Evolutionary conservation across 1,140 invertebrate genomes (phyloP), one percentile per base, ranked within the genome.

Genomic region (Diuraphis noxia): DNA sequence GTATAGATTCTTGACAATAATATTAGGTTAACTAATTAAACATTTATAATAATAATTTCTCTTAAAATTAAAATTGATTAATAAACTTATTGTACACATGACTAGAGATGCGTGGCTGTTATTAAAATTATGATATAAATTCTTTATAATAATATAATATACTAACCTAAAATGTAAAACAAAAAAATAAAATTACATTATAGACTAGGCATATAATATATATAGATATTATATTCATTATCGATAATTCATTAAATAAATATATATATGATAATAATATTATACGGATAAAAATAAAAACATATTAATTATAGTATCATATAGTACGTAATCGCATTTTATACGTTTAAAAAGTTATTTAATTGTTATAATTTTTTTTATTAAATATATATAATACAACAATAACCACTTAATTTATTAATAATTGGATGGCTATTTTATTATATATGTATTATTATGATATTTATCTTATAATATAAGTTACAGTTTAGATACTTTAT

Each of bases 81-180:
- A 91, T 91, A 79, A 91, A 40, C 43, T 91, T 91, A 91, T 91
- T 91, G 89, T 91, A 91, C 89, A 91, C 77, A 91, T 91, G 89
- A 91, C 89, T 91, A 91, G 89, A 91, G 72, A 81, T 91, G 89
- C 56, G 56, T 91, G 43, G 43, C 88, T 89, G 63, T 89, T 89
- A 91, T 81, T 91, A 91, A 91, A 81, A 82, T 91, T 91, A 91
- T 82, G 77, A 91, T 91, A 91, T 91, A 91, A 91, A 91, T 91
- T 91, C 89, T 91, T 91, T 91, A 81, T 91, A 81, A 49, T 91
- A 56, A 38, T 91, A 81, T 91, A 81, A 46, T 91, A 82, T 49
- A 91, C 89, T 91, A 91, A 91, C 77, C 43, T 91, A 91, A 81
- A 81, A 91, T 21, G 40, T 91, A 49, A 79, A 91, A 91, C 88